A percentile compares a stretch with the other conserved stretches of the same genome.
phyloP scores from a whole-genome alignment of 92 coral and sea anemone species.

The Diadumene lineata region DNA sequence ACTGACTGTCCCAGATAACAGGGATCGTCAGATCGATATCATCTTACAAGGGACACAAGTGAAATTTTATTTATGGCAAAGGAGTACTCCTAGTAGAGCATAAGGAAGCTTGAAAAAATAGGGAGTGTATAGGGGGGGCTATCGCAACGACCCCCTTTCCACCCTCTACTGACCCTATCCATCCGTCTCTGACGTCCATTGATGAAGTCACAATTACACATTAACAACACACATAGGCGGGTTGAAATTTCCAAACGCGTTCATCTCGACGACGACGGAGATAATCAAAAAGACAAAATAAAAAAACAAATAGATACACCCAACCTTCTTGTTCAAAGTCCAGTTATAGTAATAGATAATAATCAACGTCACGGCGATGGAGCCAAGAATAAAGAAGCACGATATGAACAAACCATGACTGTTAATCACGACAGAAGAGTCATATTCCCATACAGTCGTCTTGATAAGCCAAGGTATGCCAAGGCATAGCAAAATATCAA shows the following conservation, averaged over 20 bases:
- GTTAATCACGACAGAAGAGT: constrained; percentile 87
- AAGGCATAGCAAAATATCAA: constrained; percentile 90
- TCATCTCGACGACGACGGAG: constrained; percentile 87
- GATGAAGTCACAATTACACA: constrained; percentile 13
- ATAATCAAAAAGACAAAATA: constrained; percentile 86
- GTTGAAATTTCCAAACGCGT: constrained; percentile 85
- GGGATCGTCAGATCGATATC: too few relatives aligned
- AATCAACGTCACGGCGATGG: constrained; percentile 80
- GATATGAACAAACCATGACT: constrained; percentile 96
- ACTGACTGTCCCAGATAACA: too few relatives aligned
- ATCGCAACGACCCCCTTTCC: too few relatives aligned
- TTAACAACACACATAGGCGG: constrained; percentile 94
- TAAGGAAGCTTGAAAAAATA: too few relatives aligned
- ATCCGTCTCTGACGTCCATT: background rate
- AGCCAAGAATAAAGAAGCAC: constrained; percentile 92
- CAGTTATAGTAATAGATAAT: constrained; percentile 86
- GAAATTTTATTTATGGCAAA: too few relatives aligned
- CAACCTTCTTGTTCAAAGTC: constrained; percentile 86
- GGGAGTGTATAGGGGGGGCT: too few relatives aligned
- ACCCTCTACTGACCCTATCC: too few relatives aligned
- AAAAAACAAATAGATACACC: constrained; percentile 78
- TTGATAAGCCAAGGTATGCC: constrained; percentile 98
- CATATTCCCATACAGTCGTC: constrained; percentile 87
- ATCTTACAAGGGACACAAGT: too few relatives aligned
- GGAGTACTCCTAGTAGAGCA: too few relatives aligned